Evolutionary conservation across 2,797 vertebrate genomes (phyloP).

Genomic region (Platyrinchus mystaceus): DNA sequence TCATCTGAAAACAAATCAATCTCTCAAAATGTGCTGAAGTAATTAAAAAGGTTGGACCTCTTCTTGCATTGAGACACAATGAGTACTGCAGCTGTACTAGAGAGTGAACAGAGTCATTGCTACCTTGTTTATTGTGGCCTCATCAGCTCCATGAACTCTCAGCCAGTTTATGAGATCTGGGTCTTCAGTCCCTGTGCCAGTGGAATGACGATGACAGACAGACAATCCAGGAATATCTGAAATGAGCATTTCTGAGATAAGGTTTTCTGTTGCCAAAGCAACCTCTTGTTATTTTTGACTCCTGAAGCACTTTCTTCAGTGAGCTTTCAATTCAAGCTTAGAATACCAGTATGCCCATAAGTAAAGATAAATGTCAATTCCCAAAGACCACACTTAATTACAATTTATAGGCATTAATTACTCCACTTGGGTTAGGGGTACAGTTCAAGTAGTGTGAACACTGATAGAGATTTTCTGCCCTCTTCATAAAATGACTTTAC

Average conservation of each 20-base stretch:
- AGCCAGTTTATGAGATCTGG: slow-evolving; percentile 88
- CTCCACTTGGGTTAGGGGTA: background rate
- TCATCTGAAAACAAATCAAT: background rate
- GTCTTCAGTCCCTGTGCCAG: slow-evolving; percentile 71
- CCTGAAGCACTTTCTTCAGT: background rate
- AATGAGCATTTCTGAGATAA: background rate
- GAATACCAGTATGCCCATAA: background rate
- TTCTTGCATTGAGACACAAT: background rate
- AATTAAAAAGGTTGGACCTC: background rate
- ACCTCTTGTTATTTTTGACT: background rate
- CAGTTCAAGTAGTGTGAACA: background rate
- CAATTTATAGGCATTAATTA: background rate
- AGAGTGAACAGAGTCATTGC: background rate
- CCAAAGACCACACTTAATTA: background rate
- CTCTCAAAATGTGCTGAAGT: background rate
- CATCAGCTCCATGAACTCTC: slow-evolving; percentile 83
- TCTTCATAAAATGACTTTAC: background rate
- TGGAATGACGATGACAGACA: slow-evolving; percentile 57
- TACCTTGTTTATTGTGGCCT: slow-evolving; percentile 90
- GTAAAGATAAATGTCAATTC: background rate
- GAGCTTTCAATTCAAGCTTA: background rate
- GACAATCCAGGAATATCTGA: slow-evolving; percentile 79
- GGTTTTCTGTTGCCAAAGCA: slow-evolving; percentile 1
- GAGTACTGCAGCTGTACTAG: background rate
- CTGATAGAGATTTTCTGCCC: background rate